Percentiles rank a stretch among this genome's conserved stretches.
Evolutionary conservation across 2,113 vertebrate species (phyloP).

Genomic region (Lycaon pictus): DNA sequence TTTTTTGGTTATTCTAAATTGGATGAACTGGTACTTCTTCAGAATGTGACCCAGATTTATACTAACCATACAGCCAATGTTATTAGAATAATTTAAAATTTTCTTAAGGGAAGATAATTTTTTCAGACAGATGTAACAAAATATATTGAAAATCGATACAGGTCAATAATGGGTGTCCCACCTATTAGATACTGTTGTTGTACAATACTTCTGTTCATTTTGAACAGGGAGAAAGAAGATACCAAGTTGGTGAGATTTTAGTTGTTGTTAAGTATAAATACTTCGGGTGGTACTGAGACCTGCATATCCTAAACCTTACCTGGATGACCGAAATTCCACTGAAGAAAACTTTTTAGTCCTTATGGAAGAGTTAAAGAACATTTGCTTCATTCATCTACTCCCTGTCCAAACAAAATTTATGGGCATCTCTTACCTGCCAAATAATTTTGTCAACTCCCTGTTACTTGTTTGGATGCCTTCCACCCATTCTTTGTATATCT

Average conservation of each 20-base stretch:
- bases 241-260: not conserved
- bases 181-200: not conserved
- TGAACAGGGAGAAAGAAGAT: not conserved
- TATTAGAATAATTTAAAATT: not conserved
- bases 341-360: not conserved
- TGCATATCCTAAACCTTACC: too few species aligned
- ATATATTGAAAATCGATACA: not conserved
- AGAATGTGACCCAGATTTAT: not conserved
- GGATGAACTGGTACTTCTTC: not conserved
- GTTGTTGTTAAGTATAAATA: not conserved
- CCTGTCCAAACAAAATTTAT: not conserved
- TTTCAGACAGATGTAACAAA: not conserved
- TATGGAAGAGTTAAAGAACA: not conserved
- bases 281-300: not conserved
- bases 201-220: not conserved
- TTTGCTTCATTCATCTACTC: not conserved
- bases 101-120: not conserved
- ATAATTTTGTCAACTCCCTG: not conserved
- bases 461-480: not conserved
- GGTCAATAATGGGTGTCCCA: not conserved
- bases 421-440: not conserved
- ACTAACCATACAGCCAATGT: not conserved
- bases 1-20: not conserved
- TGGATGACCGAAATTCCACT: not conserved
- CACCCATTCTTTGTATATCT: not conserved